Percentiles rank a stretch among this genome's conserved stretches.
Evolutionary conservation across 2,888 invertebrate genomes (phyloP).

Genomic region (Archips xylosteana): DNA sequence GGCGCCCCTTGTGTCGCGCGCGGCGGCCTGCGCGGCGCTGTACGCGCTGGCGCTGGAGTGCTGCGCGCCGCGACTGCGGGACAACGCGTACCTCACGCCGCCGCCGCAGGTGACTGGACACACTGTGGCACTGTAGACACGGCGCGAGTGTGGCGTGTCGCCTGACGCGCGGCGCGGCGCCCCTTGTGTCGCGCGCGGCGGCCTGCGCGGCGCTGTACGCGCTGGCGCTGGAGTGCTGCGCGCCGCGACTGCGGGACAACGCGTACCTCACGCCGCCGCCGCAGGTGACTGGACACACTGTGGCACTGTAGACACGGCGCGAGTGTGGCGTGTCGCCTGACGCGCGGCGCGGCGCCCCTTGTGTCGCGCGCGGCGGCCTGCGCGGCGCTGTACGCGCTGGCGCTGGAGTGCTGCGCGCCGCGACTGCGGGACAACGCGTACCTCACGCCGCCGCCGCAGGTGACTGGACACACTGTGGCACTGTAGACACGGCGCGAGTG

Average conservation of each 20-base stretch:
- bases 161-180: no score
- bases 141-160: no score
- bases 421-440: constrained; percentile 67
- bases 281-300: constrained; percentile 10
- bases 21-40: constrained; percentile 51
- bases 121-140: no score
- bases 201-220: constrained; percentile 52
- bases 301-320: no score
- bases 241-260: constrained; percentile 59
- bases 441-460: constrained; percentile 56
- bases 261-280: constrained; percentile 60
- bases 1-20: neutral
- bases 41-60: constrained; percentile 49
- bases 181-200: constrained; percentile 43
- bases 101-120: constrained; percentile 48
- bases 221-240: constrained; percentile 55
- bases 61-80: constrained; percentile 59
- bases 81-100: constrained; percentile 65
- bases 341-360: no score
- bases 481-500: no score
- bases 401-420: constrained; percentile 59
- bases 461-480: no score
- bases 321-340: no score
- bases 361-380: constrained; percentile 32
- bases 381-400: constrained; percentile 50